Conservation (phyloP, 2,888 invertebrate species). For the Ennomos fuscantarius region DNA sequence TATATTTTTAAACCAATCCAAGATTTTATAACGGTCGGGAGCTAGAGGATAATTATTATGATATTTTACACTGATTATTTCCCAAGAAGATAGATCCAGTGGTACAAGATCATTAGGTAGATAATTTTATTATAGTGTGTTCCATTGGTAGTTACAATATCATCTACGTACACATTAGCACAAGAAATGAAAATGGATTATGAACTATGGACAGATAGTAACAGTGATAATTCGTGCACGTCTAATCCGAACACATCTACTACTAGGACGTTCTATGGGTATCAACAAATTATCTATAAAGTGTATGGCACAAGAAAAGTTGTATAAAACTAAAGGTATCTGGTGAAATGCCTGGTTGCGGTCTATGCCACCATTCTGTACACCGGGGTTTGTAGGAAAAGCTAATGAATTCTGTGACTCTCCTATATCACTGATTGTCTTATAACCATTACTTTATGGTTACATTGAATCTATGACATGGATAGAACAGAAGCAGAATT, state of each 20-base stretch:
- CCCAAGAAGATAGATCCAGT: constrained; percentile 15
- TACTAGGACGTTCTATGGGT: constrained; percentile 43
- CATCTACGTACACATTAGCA: constrained; percentile 47
- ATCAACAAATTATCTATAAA: constrained; percentile 25
- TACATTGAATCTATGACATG: constrained; percentile 33
- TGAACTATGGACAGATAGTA: constrained; percentile 39
- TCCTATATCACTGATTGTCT: constrained; percentile 42
- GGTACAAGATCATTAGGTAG: constrained; percentile 3
- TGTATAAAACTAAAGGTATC: constrained; percentile 45
- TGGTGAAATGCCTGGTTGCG: constrained; percentile 47
- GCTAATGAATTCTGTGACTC: constrained; percentile 55
- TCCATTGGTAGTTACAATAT: constrained; percentile 31
- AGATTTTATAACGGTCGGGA: constrained; percentile 17
- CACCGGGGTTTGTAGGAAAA: constrained; percentile 56
- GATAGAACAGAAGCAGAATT: constrained; percentile 38
- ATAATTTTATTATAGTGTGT: constrained; percentile 23
- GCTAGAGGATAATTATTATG: constrained; percentile 19
- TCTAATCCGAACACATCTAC: constrained; percentile 42
- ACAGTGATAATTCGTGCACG: constrained; percentile 48
- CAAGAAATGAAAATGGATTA: constrained; percentile 45
- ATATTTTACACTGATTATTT: constrained; percentile 44
- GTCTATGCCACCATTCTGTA: constrained; percentile 42
- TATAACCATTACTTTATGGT: constrained; percentile 20
- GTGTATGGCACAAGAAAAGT: constrained; percentile 34
- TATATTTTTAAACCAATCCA: constrained; percentile 44